A percentile compares a stretch with the other conserved stretches of the same genome.
Evolutionary conservation across 2,888 invertebrate species (phyloP).

Genomic region (Tetranychus piercei): DNA sequence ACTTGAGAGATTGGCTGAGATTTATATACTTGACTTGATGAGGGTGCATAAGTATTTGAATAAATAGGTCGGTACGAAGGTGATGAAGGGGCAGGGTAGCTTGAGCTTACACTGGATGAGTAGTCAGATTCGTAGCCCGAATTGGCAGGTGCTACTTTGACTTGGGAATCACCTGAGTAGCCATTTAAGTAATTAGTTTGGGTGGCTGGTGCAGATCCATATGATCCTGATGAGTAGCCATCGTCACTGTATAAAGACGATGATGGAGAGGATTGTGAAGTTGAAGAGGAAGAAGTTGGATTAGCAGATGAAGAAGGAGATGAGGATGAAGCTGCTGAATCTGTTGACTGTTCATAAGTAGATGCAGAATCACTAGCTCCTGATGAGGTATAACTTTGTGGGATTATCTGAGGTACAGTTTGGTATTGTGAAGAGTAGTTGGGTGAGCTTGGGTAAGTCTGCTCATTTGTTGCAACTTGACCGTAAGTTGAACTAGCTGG

Average conservation of each 20-base stretch:
- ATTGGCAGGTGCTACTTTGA: background rate
- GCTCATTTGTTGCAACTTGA: background rate
- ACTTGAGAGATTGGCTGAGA: background rate
- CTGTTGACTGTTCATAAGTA: background rate
- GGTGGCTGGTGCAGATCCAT: background rate
- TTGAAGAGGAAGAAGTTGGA: background rate
- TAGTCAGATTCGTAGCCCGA: background rate
- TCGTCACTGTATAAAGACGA: background rate
- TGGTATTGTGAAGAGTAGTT: background rate
- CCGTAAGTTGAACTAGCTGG: background rate
- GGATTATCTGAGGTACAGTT: background rate
- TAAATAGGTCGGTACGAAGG: background rate
- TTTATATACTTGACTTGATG: background rate
- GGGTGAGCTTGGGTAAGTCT: background rate
- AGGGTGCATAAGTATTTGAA: background rate
- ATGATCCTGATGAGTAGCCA: background rate
- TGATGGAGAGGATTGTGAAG: background rate
- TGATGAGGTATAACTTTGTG: background rate
- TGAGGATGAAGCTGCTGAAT: background rate
- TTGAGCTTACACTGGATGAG: background rate
- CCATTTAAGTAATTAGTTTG: background rate
- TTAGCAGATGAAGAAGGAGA: background rate
- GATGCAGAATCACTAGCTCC: background rate
- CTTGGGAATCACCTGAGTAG: background rate
- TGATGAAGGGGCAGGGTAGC: background rate